Conservation (phyloP, 2,888 invertebrate species). For the Ichneumon xanthorius region DNA sequence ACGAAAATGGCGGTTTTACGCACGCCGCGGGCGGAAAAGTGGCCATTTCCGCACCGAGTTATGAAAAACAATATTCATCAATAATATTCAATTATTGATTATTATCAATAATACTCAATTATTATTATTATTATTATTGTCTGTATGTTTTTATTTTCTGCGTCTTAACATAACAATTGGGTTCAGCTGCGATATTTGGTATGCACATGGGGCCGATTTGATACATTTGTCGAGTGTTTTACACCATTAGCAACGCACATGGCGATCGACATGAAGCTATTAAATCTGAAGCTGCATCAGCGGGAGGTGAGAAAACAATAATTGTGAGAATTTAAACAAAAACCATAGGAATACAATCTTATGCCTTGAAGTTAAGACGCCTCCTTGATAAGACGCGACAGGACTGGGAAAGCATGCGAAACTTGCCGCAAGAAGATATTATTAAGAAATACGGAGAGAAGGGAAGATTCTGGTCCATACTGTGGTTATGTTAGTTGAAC, state of each 20-base stretch:
- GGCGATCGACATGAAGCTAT: not conserved
- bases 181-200: not conserved
- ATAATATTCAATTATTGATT: too few species aligned
- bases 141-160: not conserved
- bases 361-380: not conserved
- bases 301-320: not conserved
- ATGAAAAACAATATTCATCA: too few species aligned
- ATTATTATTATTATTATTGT: too few species aligned
- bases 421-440: not conserved
- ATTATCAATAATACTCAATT: too few species aligned
- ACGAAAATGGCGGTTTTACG: too few species aligned
- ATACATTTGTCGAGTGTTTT: not conserved
- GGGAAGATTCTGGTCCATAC: not conserved
- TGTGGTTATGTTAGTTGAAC: too few species aligned
- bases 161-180: not conserved
- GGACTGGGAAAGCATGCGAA: not conserved
- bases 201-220: not conserved
- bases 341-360: not conserved
- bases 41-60: too few species aligned
- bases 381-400: slow-evolving; percentile 1
- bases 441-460: not conserved
- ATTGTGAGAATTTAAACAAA: not conserved
- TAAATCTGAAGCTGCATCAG: not conserved
- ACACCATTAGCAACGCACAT: not conserved
- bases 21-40: too few species aligned